These are phyloP conservation scores for Macroteleia sp. DNA, from an alignment of 2,888 invertebrate genomes.

Conservation along the genomic window DNA sequence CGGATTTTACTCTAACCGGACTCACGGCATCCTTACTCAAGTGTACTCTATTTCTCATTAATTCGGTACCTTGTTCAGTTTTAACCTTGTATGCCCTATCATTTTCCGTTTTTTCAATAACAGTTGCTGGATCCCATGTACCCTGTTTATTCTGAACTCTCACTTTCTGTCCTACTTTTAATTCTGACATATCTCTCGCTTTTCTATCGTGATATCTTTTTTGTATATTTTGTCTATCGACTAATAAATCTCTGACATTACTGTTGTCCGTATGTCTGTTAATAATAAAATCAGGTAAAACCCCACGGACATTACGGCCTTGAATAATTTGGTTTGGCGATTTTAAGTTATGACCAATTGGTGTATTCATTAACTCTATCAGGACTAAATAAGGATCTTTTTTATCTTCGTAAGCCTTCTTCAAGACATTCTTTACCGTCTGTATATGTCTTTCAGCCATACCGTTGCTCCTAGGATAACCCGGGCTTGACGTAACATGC, in stretches of 20 bases:
- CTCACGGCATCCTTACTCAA: not conserved
- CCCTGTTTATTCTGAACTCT: conserved; percentile 23
- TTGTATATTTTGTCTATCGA: conserved; percentile 24
- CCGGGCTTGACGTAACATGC: conserved; percentile 21
- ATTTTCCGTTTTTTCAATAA: not conserved
- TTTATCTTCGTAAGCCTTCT: conserved; percentile 27
- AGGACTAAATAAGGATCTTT: conserved; percentile 51
- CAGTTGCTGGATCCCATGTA: conserved; percentile 8
- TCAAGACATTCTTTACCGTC: conserved; percentile 13
- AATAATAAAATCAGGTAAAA: not conserved
- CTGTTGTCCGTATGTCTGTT: not conserved
- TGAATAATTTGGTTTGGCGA: conserved; percentile 62
- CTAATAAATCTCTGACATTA: not conserved
- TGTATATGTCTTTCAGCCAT: conserved; percentile 19
- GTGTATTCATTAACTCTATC: conserved; percentile 66
- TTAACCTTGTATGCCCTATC: conserved; percentile 11
- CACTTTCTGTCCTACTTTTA: conserved; percentile 28
- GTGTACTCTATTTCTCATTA: conserved; percentile 10
- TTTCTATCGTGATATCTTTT: conserved; percentile 28
- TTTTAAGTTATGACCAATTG: conserved; percentile 34
- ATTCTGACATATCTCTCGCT: conserved; percentile 23
- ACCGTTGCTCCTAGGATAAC: conserved; percentile 29
- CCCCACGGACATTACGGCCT: conserved; percentile 48
- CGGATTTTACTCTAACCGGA: not conserved
- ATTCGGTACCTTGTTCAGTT: not conserved